Evolutionary conservation across 2,113 vertebrate species (phyloP), one percentile per base, ranked within the genome.

Genomic region (Meles meles): DNA sequence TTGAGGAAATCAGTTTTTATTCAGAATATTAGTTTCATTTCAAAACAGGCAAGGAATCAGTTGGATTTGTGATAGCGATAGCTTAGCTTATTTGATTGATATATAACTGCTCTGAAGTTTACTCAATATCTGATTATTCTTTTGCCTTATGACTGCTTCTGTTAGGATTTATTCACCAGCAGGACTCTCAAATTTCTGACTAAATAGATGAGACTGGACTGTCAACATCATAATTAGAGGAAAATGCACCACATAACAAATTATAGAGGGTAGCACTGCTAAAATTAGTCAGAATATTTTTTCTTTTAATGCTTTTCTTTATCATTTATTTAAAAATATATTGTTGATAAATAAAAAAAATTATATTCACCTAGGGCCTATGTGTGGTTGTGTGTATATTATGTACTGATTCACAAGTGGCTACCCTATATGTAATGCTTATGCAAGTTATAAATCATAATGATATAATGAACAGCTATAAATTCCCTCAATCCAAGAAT

Each of bases 1-100:
- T 80, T 95, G 72, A 83, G 27, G 25, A 63, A 79, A 76, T 91
- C 37, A 11, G 6, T 57, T 93, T 88, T 98, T 92, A 76, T 81
- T 94, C 25, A 84, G 47, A 93, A 74, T 93, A 57, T 72, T 87
- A 34, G 39, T 69, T 82, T 23, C 9, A 44, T 90, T 93, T 85
- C 10, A 69, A 63, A 88, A 71, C 10, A 89, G 34, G 1, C 39
- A 97, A 85, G 25, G 8, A 85, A 90, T 85, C 44, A 81, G 0
- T 76, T 96, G 55, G 13, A 27, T 81, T 96, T 96, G 59, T 61
- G 59, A 61, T 61, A 74, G 7, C 79, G n/a, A 55, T 37, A 34
- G 44, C 25, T 44, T 63, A 81, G 44, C 25, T 44, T 63, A 81
- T 82, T 92, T 87, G 61, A 57, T 31, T 88, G 21, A 84, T 63